These are phyloP conservation scores for Meteorus cinctellus DNA, from an alignment of 2,888 invertebrate species.

Conservation along the genomic window DNA sequence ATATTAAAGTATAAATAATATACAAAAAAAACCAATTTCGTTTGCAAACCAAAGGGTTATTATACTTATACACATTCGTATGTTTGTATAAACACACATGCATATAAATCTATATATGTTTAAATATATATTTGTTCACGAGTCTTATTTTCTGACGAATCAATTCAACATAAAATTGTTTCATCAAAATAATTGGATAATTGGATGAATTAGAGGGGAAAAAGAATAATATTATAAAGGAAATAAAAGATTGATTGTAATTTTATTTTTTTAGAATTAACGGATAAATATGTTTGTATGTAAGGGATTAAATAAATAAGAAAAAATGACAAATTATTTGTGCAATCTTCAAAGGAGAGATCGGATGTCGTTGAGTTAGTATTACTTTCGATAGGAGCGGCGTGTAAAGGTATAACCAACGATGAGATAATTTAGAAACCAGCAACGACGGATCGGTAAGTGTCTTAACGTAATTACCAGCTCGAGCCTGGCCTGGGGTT, in stretches of 20 bases:
- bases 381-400: constrained; percentile 34
- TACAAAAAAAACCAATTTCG: constrained; percentile 34
- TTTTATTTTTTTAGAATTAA: not conserved
- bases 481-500: constrained; percentile 54
- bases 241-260: not conserved
- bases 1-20: constrained; percentile 15
- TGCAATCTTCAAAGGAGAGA: constrained; percentile 31
- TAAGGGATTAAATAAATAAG: not conserved
- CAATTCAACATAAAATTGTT: constrained; percentile 41
- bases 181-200: constrained; percentile 7
- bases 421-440: constrained; percentile 61
- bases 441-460: constrained; percentile 60
- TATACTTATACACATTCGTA: constrained; percentile 30
- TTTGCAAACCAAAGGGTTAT: constrained; percentile 24
- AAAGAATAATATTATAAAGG: not conserved
- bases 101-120: constrained; percentile 29
- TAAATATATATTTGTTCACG: constrained; percentile 35
- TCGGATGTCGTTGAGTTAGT: constrained; percentile 36
- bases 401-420: constrained; percentile 23
- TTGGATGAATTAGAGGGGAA: not conserved
- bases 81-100: constrained; percentile 32
- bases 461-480: constrained; percentile 61
- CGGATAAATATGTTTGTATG: not conserved
- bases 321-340: constrained; percentile 10
- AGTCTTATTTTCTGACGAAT: constrained; percentile 50